Conservation (phyloP, 2,888 invertebrate genomes). For the Mesochorus sp. region DNA sequence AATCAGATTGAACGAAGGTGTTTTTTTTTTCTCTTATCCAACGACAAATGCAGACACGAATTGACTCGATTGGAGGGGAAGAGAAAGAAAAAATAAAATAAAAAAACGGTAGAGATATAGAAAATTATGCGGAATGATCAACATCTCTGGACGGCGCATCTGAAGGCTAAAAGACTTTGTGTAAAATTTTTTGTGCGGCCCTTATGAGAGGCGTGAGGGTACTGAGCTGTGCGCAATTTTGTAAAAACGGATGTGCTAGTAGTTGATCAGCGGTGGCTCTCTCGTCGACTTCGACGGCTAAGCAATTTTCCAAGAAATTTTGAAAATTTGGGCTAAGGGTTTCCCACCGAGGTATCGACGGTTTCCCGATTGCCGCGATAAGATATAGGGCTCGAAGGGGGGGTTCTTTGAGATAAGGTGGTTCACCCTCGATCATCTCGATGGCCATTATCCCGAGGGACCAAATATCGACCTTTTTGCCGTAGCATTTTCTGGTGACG, state of each 20-base stretch:
- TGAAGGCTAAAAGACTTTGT: conserved; percentile 83
- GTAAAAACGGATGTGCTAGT: conserved; percentile 90
- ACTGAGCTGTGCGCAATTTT: conserved; percentile 90
- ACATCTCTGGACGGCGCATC: too few species aligned
- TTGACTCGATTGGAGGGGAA: too few species aligned
- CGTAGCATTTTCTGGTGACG: conserved; percentile 95
- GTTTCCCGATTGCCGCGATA: conserved; percentile 97
- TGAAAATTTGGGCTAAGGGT: conserved; percentile 90
- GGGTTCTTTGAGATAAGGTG: conserved; percentile 97
- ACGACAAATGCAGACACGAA: too few species aligned
- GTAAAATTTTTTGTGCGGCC: conserved; percentile 94
- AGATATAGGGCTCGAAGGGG: conserved; percentile 95
- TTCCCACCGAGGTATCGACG: conserved; percentile 93
- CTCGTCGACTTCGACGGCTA: conserved; percentile 92
- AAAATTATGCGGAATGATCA: too few species aligned
- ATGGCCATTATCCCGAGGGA: conserved; percentile 99
- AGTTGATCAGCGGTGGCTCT: conserved; percentile 91
- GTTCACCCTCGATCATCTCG: conserved; percentile 98
- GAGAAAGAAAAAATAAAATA: too few species aligned
- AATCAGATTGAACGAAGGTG: too few species aligned
- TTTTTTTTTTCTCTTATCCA: too few species aligned
- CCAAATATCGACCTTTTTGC: conserved; percentile 97
- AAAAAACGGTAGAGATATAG: too few species aligned
- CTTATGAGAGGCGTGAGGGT: conserved; percentile 94
- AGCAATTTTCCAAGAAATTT: conserved; percentile 93